Evolutionary conservation across 2,888 invertebrate species (phyloP).

Genomic region (Seira ritae): DNA sequence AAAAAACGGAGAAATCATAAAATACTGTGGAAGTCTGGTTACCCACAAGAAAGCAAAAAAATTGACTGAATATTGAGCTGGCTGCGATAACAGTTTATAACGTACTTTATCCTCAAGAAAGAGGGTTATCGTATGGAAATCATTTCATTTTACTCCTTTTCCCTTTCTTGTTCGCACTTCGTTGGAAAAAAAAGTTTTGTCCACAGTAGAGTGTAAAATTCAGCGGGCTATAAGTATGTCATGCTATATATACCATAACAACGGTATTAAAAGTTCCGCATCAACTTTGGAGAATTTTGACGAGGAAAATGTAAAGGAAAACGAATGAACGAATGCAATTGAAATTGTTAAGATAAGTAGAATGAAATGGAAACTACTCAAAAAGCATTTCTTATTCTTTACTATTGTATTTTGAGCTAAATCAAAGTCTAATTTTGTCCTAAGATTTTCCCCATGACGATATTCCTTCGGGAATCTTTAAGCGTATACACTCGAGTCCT

Average conservation of each 20-base stretch:
- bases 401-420: no score
- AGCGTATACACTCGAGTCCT: not conserved
- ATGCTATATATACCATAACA: no score
- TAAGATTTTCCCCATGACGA: not conserved
- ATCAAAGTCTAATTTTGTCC: no score
- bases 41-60: conserved; percentile 3
- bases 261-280: no score
- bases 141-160: conserved; percentile 43
- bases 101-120: not conserved
- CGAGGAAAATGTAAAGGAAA: no score
- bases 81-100: conserved; percentile 13
- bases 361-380: no score
- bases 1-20: conserved; percentile 16
- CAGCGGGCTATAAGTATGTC: no score
- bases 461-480: not conserved
- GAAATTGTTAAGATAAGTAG: no score
- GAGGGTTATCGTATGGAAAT: conserved; percentile 54
- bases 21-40: conserved; percentile 11
- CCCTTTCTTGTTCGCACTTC: conserved; percentile 11
- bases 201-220: not conserved
- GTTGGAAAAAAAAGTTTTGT: conserved; percentile 4
- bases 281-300: no score
- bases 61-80: conserved; percentile 11
- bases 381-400: no score
- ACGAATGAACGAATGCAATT: no score